Evolutionary conservation across 2,888 invertebrate genomes (phyloP).

Genomic region (Trichogramma evanescens): DNA sequence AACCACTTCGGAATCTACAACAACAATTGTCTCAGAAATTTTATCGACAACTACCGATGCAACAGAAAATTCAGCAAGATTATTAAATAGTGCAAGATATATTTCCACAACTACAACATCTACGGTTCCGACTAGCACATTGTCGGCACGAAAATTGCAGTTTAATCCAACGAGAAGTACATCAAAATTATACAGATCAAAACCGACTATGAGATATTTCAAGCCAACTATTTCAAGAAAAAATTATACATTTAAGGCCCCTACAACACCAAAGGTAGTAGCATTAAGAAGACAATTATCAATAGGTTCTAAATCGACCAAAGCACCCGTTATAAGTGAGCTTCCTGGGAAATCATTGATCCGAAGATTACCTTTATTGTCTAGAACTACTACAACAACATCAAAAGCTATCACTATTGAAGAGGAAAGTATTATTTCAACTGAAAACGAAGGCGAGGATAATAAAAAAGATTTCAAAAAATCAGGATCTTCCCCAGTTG

Average conservation of each 20-base stretch:
- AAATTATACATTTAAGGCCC: slow-evolving; percentile 37
- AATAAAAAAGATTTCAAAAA: no score
- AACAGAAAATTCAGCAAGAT: slow-evolving; percentile 24
- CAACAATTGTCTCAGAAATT: slow-evolving; percentile 16
- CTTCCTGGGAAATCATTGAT: slow-evolving; percentile 41
- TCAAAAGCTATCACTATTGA: slow-evolving; percentile 12
- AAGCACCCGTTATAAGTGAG: slow-evolving; percentile 38
- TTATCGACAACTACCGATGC: slow-evolving; percentile 23
- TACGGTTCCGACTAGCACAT: slow-evolving; percentile 22
- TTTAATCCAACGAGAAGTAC: slow-evolving; percentile 24
- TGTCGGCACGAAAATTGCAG: slow-evolving; percentile 23
- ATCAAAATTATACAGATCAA: slow-evolving; percentile 27
- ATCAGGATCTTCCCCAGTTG: no score
- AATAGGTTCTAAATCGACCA: slow-evolving; percentile 39
- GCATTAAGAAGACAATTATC: slow-evolving; percentile 35
- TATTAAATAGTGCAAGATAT: slow-evolving; percentile 17
- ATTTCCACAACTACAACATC: slow-evolving; percentile 21
- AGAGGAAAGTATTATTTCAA: slow-evolving; percentile 6
- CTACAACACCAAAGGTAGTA: slow-evolving; percentile 40
- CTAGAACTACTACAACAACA: slow-evolving; percentile 28
- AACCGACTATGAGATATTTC: slow-evolving; percentile 34
- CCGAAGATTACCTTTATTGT: slow-evolving; percentile 32
- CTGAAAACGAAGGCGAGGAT: no score
- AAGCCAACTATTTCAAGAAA: slow-evolving; percentile 37
- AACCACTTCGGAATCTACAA: slow-evolving; percentile 16